These are phyloP conservation scores for Dryobotodes eremita DNA, from an alignment of 2,888 invertebrate species.

Conservation along the genomic window DNA sequence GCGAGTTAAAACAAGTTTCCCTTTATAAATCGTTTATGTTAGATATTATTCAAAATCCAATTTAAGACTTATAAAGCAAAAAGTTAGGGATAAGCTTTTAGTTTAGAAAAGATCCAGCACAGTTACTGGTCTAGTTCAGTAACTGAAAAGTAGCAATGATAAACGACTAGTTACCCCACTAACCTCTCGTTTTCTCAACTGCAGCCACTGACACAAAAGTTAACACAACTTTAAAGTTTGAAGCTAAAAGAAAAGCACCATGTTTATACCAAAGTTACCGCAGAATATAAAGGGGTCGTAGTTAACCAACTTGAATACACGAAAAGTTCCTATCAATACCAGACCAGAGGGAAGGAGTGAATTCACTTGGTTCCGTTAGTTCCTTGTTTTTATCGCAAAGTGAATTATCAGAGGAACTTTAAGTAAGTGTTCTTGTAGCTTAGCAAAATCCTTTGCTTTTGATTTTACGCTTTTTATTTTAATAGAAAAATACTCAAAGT, in stretches of 20 bases:
- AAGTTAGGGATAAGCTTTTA: neutral
- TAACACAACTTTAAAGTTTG: conserved; percentile 40
- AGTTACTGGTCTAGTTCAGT: neutral
- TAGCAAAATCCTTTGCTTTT: conserved; percentile 50
- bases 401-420: conserved; percentile 53
- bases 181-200: neutral
- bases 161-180: conserved; percentile 2
- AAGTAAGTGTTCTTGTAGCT: conserved; percentile 43
- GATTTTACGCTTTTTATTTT: conserved; percentile 52
- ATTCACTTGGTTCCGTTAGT: conserved; percentile 32
- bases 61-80: neutral
- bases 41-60: neutral
- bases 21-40: too few relatives aligned
- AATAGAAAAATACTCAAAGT: conserved; percentile 21
- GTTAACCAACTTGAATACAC: conserved; percentile 52
- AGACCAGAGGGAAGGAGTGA: conserved; percentile 30
- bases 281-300: conserved; percentile 25
- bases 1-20: neutral
- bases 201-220: conserved; percentile 12
- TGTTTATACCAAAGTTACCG: conserved; percentile 43
- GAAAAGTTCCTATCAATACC: conserved; percentile 56
- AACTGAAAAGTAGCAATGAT: conserved; percentile 17
- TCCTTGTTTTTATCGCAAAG: conserved; percentile 54
- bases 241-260: conserved; percentile 21
- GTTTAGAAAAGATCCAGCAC: neutral